Evolutionary conservation across 2,113 vertebrate genomes (phyloP), one percentile per base, ranked within the genome.

Genomic region (Neopipo cinnamomea): DNA sequence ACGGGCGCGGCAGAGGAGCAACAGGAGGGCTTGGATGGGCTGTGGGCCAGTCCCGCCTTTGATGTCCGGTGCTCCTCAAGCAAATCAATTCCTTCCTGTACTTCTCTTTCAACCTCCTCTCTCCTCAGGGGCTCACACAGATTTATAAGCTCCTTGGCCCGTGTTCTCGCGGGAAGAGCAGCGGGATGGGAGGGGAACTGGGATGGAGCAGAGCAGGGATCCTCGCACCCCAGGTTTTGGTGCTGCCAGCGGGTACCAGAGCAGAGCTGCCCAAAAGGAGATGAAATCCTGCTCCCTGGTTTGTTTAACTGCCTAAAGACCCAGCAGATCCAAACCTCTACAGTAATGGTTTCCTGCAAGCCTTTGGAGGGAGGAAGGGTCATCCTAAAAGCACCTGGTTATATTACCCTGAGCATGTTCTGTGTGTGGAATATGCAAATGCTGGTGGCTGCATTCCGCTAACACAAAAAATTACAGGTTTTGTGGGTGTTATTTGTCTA

Each of bases 371-470:
- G 1, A 79, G 61, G 39, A 73, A 74, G 28, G 15, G 6, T 49
- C 6, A 0, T 22, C 44, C n/a, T 7, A 11, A 74, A 47, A 24
- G 17, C 1, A 0, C 1, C 2, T 30, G 44, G n/a, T 2, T 16
- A 6, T 39, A 33, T 24, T 80, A 31, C 5, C 37, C 5, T 15
- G 12, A 3, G 10, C 41, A 2, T 24, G 41, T 56, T 63, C 61
- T 63, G 5, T 47, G 1, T 11, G 44, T 87, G 81, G 46, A 62
- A 44, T 17, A 1, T 6, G 9, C 73, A 35, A 8, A 3, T 28
- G 0, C 30, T n/a, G 33, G 56, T 31, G 55, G 8, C 68, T 58
- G 44, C 37, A 46, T 6, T 24, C 59, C 37, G 50, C 62, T 33
- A 11, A 27, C 39, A 12, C 0, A 2, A 62, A 44, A 31, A 42